Evolutionary conservation across 92 coral and sea anemone species (phyloP).

Genomic region (Umimayanthus chanpuru): DNA sequence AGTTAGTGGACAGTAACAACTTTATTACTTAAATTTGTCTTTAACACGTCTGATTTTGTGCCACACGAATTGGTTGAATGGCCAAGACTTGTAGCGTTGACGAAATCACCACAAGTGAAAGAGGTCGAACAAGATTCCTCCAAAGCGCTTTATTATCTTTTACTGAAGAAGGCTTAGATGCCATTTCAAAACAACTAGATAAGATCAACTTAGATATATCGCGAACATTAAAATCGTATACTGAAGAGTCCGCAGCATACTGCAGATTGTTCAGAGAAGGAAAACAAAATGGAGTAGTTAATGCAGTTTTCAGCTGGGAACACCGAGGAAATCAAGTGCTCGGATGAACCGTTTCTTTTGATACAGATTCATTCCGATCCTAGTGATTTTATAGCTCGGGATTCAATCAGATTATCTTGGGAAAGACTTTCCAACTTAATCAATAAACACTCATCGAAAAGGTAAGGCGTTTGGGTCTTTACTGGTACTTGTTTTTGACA

Average conservation of each 20-base stretch:
- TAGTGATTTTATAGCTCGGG: constrained; percentile 39
- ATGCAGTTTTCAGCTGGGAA: constrained; percentile 1
- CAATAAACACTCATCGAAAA: not conserved
- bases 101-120: not conserved
- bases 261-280: constrained; percentile 1
- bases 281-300: not conserved
- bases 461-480: constrained; percentile 8
- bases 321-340: constrained; percentile 32
- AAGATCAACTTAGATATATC: not conserved
- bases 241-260: not conserved
- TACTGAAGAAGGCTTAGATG: too few species aligned
- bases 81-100: not conserved
- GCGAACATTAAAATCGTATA: not conserved
- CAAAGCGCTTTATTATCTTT: too few species aligned
- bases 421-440: constrained; percentile 12
- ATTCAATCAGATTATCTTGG: constrained; percentile 58
- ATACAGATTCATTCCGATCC: constrained; percentile 61
- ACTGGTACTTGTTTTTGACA: not conserved
- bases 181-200: not conserved
- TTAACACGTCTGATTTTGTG: too few species aligned
- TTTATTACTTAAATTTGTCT: too few species aligned
- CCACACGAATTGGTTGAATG: too few species aligned
- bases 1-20: too few species aligned
- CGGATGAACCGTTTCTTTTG: constrained; percentile 24
- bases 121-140: not conserved